Conservation (phyloP, 2,797 vertebrate genomes). For the Gila robusta region DNA sequence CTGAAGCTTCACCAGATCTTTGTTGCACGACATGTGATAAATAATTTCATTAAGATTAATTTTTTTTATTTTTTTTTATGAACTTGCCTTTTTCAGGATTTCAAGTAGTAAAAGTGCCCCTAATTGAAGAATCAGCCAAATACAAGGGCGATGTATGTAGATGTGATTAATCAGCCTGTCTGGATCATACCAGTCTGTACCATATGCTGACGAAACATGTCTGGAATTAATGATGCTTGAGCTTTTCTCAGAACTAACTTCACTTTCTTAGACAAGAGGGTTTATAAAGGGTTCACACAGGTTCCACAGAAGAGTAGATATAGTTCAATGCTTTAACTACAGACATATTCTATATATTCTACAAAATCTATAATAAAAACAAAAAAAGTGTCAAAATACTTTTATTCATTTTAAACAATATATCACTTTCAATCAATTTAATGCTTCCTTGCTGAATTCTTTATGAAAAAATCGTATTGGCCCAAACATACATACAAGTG, state of each 20-base stretch:
- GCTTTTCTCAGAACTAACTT: not conserved
- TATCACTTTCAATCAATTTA: not conserved
- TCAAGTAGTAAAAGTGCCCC: not conserved
- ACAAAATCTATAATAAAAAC: not conserved
- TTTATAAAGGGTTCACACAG: not conserved
- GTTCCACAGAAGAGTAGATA: not conserved
- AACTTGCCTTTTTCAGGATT: not conserved
- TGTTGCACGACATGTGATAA: not conserved
- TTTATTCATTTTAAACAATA: not conserved
- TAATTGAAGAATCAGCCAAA: not conserved
- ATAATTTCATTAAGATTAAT: not conserved
- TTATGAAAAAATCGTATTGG: not conserved
- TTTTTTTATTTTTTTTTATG: too few relatives aligned
- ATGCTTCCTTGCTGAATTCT: not conserved
- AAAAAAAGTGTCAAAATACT: not conserved
- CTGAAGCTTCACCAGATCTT: not conserved
- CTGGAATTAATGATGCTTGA: not conserved
- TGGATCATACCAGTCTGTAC: slow-evolving; percentile 11
- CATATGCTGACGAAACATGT: not conserved
- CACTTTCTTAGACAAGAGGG: not conserved
- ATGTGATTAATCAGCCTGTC: not conserved
- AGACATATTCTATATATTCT: not conserved
- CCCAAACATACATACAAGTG: not conserved
- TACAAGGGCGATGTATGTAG: not conserved
- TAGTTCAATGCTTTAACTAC: not conserved